Conservation (phyloP, 2,797 vertebrate species). For the Rhodeus uyekii region DNA sequence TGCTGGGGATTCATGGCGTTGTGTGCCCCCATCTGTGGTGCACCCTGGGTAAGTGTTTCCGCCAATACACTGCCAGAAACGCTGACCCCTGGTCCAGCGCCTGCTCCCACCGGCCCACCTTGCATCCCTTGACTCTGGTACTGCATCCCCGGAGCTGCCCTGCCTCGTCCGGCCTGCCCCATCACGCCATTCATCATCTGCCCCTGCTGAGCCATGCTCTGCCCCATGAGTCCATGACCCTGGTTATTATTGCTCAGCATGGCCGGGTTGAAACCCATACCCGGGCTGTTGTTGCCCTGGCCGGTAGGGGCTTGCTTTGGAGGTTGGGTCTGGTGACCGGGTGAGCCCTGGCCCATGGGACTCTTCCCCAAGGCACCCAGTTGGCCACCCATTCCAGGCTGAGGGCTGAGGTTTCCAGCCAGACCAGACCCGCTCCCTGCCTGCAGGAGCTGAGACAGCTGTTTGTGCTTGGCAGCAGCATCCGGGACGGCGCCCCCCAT, state of each 20-base stretch:
- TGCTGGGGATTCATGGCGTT: slow-evolving; percentile 85
- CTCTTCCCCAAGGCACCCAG: slow-evolving; percentile 89
- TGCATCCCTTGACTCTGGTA: slow-evolving; percentile 89
- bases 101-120: slow-evolving; percentile 69
- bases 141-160: slow-evolving; percentile 86
- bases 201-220: slow-evolving; percentile 82
- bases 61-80: slow-evolving; percentile 87
- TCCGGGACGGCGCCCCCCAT: slow-evolving; percentile 81
- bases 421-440: slow-evolving; percentile 83
- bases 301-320: slow-evolving; percentile 86
- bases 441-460: slow-evolving; percentile 94
- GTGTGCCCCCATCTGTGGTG: slow-evolving; percentile 84
- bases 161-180: slow-evolving; percentile 87
- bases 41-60: slow-evolving; percentile 91
- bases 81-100: slow-evolving; percentile 74
- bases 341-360: slow-evolving; percentile 85
- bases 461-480: slow-evolving; percentile 96
- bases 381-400: slow-evolving; percentile 82
- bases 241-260: slow-evolving; percentile 88
- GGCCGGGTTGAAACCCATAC: slow-evolving; percentile 88
- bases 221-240: slow-evolving; percentile 85
- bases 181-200: slow-evolving; percentile 90
- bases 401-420: slow-evolving; percentile 81
- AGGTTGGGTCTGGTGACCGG: slow-evolving; percentile 82
- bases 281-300: slow-evolving; percentile 80